phyloP scores from a whole-genome alignment of 2,888 invertebrate genomes.

The Amiota minor region DNA sequence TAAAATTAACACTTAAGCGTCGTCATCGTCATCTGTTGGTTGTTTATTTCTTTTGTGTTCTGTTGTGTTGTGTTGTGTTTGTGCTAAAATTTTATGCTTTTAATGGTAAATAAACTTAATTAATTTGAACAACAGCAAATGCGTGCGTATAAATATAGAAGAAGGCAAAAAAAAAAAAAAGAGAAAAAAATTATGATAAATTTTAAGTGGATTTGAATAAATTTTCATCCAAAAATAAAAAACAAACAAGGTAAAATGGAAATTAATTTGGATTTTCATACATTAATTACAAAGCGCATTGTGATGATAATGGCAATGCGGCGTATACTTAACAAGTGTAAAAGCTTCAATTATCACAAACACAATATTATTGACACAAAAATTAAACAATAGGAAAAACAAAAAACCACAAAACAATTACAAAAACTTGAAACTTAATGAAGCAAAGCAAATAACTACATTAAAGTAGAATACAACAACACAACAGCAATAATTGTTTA shows the following conservation, averaged over 20 bases:
- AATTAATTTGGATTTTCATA: too few species aligned
- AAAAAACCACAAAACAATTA: not conserved
- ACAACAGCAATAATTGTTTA: conserved; percentile 3
- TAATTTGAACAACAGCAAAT: conserved; percentile 54
- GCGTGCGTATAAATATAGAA: conserved; percentile 11
- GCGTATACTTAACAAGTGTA: not conserved
- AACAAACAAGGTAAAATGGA: too few species aligned
- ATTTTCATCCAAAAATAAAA: not conserved
- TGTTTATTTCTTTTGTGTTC: too few species aligned
- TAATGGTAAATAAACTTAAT: conserved; percentile 38
- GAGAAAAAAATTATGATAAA: not conserved
- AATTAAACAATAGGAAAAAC: not conserved
- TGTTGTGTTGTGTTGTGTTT: not conserved
- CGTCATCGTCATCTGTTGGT: too few species aligned
- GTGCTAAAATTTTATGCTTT: conserved; percentile 8
- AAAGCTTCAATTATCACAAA: not conserved
- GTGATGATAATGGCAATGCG: not conserved
- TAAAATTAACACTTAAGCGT: too few species aligned
- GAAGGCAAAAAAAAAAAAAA: not conserved
- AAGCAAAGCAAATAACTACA: not conserved
- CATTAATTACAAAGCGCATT: too few species aligned
- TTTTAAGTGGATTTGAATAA: conserved; percentile 21
- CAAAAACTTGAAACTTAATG: not conserved
- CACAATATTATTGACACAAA: not conserved
- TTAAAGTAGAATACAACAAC: not conserved